Evolutionary conservation across 2,888 invertebrate genomes (phyloP).

Genomic region (Deroplatys truncata): DNA sequence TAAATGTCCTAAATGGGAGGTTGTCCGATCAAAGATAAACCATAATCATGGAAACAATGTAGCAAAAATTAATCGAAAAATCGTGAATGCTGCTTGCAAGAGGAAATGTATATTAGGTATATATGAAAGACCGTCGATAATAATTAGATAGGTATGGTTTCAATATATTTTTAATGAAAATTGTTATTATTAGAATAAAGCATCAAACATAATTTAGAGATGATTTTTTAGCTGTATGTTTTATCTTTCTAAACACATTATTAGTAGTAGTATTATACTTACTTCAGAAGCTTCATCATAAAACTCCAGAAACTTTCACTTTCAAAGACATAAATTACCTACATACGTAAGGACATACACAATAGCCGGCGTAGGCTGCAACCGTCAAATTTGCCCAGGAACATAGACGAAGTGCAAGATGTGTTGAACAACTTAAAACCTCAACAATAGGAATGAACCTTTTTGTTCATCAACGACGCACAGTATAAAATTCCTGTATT

Average conservation of each 20-base stretch:
- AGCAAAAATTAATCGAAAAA: neutral
- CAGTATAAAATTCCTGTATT: no score
- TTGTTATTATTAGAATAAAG: no score
- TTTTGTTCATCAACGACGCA: no score
- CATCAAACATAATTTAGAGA: neutral
- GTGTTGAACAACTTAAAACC: no score
- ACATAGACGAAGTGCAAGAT: no score
- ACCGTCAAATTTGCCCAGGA: no score
- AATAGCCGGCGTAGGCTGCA: no score
- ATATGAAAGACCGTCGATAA: neutral
- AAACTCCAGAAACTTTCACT: neutral
- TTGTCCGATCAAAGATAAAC: no score
- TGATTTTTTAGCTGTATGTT: neutral
- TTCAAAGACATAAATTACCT: no score
- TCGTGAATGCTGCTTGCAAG: neutral
- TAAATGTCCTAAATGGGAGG: neutral
- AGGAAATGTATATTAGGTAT: neutral
- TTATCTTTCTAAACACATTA: neutral
- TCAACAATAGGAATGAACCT: no score
- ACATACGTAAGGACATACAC: no score
- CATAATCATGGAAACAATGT: neutral
- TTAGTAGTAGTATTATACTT: neutral
- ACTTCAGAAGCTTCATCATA: neutral
- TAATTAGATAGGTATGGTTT: neutral
- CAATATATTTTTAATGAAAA: no score